Conservation (phyloP, 2,888 invertebrate genomes). For the Clunio marinus region DNA sequence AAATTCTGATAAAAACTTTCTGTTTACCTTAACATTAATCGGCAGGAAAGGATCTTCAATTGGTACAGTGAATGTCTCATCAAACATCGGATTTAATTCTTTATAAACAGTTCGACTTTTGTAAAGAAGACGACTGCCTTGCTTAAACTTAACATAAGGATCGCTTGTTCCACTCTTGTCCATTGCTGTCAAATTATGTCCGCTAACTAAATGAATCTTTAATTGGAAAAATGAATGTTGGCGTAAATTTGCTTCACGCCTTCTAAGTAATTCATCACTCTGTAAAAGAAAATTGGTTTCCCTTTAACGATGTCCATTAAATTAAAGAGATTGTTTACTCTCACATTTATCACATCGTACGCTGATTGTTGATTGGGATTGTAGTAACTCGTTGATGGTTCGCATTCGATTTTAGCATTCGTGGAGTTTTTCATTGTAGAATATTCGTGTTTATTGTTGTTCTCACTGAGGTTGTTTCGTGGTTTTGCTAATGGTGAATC, state of each 20-base stretch:
- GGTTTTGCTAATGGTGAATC: conserved; percentile 48
- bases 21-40: conserved; percentile 73
- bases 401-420: conserved; percentile 32
- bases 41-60: conserved; percentile 86
- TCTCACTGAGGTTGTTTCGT: conserved; percentile 13
- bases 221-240: conserved; percentile 91
- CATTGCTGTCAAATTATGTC: conserved; percentile 85
- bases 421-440: conserved; percentile 26
- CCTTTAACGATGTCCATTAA: background rate
- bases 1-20: background rate
- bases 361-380: conserved; percentile 34
- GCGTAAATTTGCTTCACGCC: conserved; percentile 68
- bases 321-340: background rate
- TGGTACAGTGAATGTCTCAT: conserved; percentile 89
- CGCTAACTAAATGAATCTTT: conserved; percentile 81
- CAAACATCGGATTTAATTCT: conserved; percentile 97
- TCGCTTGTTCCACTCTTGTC: conserved; percentile 96
- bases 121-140: conserved; percentile 78
- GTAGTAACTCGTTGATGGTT: conserved; percentile 36
- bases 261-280: conserved; percentile 65
- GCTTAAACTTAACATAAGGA: conserved; percentile 96
- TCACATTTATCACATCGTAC: conserved; percentile 35
- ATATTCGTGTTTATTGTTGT: conserved; percentile 20
- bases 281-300: conserved; percentile 46
- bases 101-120: conserved; percentile 92